Evolutionary conservation across 2,113 vertebrate genomes (phyloP).

Genomic region (Pituophis catenifer): DNA sequence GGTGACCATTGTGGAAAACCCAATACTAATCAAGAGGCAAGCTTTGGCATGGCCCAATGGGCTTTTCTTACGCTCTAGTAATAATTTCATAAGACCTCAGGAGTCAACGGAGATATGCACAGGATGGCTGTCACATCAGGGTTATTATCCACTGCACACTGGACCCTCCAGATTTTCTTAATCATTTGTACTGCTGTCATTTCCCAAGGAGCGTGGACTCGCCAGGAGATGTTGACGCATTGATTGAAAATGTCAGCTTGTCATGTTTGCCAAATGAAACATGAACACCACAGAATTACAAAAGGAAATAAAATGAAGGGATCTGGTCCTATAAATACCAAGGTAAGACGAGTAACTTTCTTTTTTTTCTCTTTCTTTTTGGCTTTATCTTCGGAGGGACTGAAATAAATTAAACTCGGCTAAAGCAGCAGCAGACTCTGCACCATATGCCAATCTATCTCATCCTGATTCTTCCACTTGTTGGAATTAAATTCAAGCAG

Average conservation of each 20-base stretch:
- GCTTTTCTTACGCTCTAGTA: neutral
- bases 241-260: constrained; percentile 33
- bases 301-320: constrained; percentile 21
- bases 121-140: neutral
- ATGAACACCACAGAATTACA: constrained; percentile 34
- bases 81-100: neutral
- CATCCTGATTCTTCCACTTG: neutral
- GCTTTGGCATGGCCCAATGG: neutral
- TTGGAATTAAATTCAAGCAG: neutral
- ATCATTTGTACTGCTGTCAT: constrained; percentile 17
- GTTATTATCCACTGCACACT: neutral
- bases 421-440: neutral
- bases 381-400: neutral
- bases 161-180: neutral
- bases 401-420: neutral
- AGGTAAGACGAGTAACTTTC: constrained; percentile 33
- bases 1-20: neutral
- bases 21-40: no score
- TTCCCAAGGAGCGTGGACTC: neutral
- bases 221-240: constrained; percentile 6
- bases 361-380: neutral
- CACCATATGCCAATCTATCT: neutral
- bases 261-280: constrained; percentile 40
- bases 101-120: neutral
- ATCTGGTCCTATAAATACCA: constrained; percentile 33